Evolutionary conservation across 1,140 invertebrate species (phyloP).

Genomic region (Ylistrum balloti): DNA sequence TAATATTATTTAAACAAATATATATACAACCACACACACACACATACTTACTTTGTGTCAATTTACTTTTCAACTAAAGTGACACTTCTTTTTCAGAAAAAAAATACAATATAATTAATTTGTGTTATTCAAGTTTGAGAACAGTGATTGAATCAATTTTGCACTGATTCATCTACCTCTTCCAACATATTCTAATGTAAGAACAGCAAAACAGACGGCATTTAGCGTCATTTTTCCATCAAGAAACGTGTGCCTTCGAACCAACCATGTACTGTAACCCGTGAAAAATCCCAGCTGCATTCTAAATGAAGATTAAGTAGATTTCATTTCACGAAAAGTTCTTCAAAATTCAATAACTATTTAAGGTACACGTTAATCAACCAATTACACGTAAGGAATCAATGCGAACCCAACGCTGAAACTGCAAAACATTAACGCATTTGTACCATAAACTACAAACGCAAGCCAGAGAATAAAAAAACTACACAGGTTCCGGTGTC

Average conservation of each 20-base stretch:
- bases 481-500: not conserved
- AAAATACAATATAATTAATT: slow-evolving; percentile 12
- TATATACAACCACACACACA: not conserved
- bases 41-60: not conserved
- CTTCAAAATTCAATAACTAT: not conserved
- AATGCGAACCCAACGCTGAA: not conserved
- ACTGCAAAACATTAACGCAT: not conserved
- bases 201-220: not conserved
- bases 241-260: not conserved
- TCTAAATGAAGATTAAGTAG: not conserved
- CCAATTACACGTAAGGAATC: not conserved
- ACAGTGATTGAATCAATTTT: not conserved
- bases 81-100: not conserved
- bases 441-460: not conserved
- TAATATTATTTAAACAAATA: not conserved
- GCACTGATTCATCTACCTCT: too few species aligned
- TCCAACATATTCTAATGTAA: not conserved
- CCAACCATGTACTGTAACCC: not conserved
- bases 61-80: not conserved
- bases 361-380: slow-evolving; percentile 17
- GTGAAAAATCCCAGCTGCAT: slow-evolving; percentile 16
- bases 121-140: not conserved
- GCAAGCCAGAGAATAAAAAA: too few species aligned
- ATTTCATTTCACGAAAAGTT: not conserved
- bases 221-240: not conserved